phyloP scores from a whole-genome alignment of 2,888 invertebrate species.

The Drosophila paranaensis region DNA sequence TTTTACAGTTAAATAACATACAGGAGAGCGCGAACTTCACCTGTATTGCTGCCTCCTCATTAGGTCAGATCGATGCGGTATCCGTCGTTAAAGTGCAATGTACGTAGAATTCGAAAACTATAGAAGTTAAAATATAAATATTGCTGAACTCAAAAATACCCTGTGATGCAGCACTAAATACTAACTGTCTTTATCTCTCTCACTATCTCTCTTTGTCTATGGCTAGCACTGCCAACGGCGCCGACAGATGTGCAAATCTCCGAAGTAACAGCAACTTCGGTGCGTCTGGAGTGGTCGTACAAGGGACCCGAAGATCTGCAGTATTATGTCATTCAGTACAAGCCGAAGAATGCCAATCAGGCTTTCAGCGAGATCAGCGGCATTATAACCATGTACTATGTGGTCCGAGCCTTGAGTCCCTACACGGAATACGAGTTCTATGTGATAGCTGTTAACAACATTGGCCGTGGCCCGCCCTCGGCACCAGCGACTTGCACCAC shows the following conservation, averaged over 20 bases:
- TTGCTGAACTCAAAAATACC: too few relatives aligned
- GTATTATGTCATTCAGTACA: constrained; percentile 98
- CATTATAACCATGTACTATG: constrained; percentile 96
- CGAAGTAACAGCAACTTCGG: constrained; percentile 97
- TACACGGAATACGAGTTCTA: constrained; percentile 98
- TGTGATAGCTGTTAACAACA: constrained; percentile 97
- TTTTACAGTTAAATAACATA: constrained; percentile 93
- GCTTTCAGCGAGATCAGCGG: constrained; percentile 97
- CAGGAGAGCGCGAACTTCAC: constrained; percentile 98
- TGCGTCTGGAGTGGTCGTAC: constrained; percentile 96
- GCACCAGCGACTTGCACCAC: constrained; percentile 96
- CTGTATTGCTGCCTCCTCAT: constrained; percentile 96
- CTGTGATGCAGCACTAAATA: background rate
- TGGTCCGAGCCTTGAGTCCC: constrained; percentile 94
- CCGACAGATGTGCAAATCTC: constrained; percentile 95
- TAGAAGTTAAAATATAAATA: too few relatives aligned
- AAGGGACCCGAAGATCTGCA: constrained; percentile 95
- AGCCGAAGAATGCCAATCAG: constrained; percentile 96
- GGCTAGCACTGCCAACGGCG: constrained; percentile 93
- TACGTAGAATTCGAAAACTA: constrained; percentile 85
- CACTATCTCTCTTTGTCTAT: background rate
- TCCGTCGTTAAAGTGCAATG: constrained; percentile 98
- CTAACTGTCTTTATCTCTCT: background rate
- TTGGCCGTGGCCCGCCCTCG: constrained; percentile 96
- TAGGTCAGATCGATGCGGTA: constrained; percentile 95